Conservation (phyloP, 2,888 invertebrate genomes). For the Adelognathus sp. region DNA sequence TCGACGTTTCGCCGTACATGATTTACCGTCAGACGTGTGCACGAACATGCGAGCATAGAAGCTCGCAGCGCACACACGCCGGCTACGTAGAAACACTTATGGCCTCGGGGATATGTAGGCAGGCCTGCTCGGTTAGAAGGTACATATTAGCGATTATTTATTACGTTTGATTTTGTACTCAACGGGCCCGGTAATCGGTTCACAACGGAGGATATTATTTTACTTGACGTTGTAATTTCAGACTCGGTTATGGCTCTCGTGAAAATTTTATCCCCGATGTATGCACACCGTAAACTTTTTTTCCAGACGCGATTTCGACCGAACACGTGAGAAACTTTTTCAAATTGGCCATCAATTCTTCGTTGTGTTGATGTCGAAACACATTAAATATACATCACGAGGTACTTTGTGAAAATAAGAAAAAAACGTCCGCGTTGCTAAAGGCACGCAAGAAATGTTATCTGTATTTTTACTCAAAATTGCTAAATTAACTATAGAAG, state of each 20-base stretch:
- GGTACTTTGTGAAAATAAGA: too few relatives aligned
- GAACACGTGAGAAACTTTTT: neutral
- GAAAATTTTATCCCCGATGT: conserved; percentile 37
- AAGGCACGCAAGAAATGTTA: too few relatives aligned
- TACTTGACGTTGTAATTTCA: conserved; percentile 49
- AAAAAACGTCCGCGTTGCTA: too few relatives aligned
- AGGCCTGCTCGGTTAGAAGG: conserved; percentile 35
- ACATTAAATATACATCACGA: too few relatives aligned
- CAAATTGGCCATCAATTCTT: neutral
- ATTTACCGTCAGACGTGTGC: conserved; percentile 51
- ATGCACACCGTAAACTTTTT: conserved; percentile 13
- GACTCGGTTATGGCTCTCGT: conserved; percentile 23
- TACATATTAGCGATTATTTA: conserved; percentile 60
- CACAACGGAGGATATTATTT: conserved; percentile 45
- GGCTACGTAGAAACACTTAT: conserved; percentile 48
- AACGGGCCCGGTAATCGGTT: conserved; percentile 49
- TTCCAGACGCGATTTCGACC: neutral
- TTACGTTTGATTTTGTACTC: conserved; percentile 58
- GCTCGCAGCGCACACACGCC: conserved; percentile 4
- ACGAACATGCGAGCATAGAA: conserved; percentile 34
- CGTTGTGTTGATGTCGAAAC: neutral
- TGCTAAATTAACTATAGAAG: too few relatives aligned
- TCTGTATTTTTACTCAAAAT: too few relatives aligned
- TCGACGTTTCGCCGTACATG: conserved; percentile 52
- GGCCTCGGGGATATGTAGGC: conserved; percentile 27